A percentile compares a stretch with the other conserved stretches of the same genome.
Evolutionary conservation across 2,888 invertebrate species (phyloP).

Genomic region (Hemicrepidius hirtus): DNA sequence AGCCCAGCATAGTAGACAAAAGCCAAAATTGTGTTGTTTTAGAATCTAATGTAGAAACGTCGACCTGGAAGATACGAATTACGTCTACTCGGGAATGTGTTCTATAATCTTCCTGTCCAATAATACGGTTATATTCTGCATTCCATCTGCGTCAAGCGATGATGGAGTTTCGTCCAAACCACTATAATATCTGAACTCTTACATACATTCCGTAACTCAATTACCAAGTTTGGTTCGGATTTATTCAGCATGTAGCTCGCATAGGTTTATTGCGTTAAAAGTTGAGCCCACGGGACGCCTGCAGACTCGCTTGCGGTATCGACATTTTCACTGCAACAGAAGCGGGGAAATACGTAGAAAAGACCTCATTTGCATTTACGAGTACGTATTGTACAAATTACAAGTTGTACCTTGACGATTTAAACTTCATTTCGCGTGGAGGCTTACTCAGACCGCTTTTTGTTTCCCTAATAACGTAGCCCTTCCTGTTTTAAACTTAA

Average conservation of each 20-base stretch:
- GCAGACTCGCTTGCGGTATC: conserved; percentile 45
- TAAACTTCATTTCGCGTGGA: conserved; percentile 41
- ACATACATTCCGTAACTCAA: conserved; percentile 64
- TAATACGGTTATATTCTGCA: conserved; percentile 29
- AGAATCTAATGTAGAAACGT: background rate
- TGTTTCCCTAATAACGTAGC: conserved; percentile 36
- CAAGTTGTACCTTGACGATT: conserved; percentile 45
- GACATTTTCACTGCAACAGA: conserved; percentile 46
- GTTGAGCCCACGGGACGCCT: conserved; percentile 49
- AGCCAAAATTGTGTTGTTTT: conserved; percentile 12
- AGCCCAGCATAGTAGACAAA: background rate
- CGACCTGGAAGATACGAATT: conserved; percentile 20
- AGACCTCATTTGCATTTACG: conserved; percentile 49
- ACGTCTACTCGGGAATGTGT: conserved; percentile 22
- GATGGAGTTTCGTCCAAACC: conserved; percentile 42
- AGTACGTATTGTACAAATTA: conserved; percentile 47
- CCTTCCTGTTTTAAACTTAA: conserved; percentile 45
- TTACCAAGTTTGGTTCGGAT: conserved; percentile 63
- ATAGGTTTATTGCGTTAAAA: conserved; percentile 62
- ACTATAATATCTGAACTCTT: conserved; percentile 59
- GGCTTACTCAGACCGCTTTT: conserved; percentile 36
- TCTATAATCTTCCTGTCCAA: conserved; percentile 30
- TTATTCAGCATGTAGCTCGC: conserved; percentile 62
- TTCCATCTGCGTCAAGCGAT: conserved; percentile 41
- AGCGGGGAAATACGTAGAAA: conserved; percentile 36